Base-by-base conservation (phyloP, 2,113 vertebrate species). In the Hyla sarda region DNA sequence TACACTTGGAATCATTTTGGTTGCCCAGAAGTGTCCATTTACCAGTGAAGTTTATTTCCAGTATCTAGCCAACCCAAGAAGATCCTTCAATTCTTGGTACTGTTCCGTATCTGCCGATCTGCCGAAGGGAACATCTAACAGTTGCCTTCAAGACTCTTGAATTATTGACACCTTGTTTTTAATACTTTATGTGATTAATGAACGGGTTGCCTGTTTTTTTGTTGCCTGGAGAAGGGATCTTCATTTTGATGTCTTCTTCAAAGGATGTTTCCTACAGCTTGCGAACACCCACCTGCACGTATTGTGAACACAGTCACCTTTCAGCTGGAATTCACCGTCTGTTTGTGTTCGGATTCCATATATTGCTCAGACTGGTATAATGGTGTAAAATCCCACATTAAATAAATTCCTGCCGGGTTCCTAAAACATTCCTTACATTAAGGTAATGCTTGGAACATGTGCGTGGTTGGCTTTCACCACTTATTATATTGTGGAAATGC, bases 221-320 rank as follows among this genome's bases (percentile, higher is more conserved):
- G 62, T 67, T 32, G 73, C 74, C 74, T 76, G 58, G 62, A 85
- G 73, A 85, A 52, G 60, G 48, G 82, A 50, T 78, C 74, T 71
- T 85, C 14, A 78, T 76, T 85, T 85, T 85, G 83, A 85, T 41
- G 74, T 85, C 28, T 77, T 78, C 74, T 67, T 79, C 83, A 85
- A 85, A 85, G 83, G 69, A 78, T 37, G 47, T 67, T 41, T 62
- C 30, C 37, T 69, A 65, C 34, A 50, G 58, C 83, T 30, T 25
- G 41, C 60, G 54, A 77, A 78, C 60, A 78, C 41, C 83, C 83
- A 69, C 83, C 58, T 58, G 12, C 54, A 78, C 25, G 52, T 21
- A 23, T 10, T n/a, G 8, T 16, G 60, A 79, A 85, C 83, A 85
- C 60, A 78, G 83, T 50, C 58, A 85, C 62, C 83, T 85, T 85